These are phyloP conservation scores for Tragelaphus oryx DNA, from an alignment of 2,797 vertebrate species.

Conservation along the genomic window DNA sequence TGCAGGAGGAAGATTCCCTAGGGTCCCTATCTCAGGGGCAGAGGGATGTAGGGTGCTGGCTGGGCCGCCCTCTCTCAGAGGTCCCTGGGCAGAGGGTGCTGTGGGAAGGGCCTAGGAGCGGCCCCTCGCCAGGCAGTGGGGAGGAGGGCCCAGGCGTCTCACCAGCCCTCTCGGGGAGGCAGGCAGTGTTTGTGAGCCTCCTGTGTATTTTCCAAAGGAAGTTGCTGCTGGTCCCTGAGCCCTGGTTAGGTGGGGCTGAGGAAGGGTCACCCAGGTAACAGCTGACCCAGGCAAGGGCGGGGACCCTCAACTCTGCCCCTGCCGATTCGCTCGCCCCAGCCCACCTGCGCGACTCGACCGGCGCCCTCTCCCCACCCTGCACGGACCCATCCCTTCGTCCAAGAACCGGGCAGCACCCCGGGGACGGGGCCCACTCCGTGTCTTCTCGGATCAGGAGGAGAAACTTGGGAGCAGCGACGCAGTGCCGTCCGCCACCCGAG, in stretches of 20 bases:
- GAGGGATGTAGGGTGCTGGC: neutral
- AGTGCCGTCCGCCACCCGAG: neutral
- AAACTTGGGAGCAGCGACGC: slow-evolving; percentile 56
- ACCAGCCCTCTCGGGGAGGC: neutral
- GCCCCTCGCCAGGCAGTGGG: neutral
- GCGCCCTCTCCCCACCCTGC: neutral
- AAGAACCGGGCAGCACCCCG: neutral
- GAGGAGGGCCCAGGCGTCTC: slow-evolving; percentile 4
- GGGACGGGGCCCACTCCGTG: neutral
- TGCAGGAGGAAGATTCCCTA: slow-evolving; percentile 6
- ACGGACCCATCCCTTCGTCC: slow-evolving; percentile 19
- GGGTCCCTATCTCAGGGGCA: neutral
- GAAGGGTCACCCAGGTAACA: slow-evolving; percentile 28
- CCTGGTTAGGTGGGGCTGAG: neutral
- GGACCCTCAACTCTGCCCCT: neutral
- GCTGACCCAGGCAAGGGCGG: slow-evolving; percentile 3
- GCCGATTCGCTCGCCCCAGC: neutral
- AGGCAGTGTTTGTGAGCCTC: slow-evolving; percentile 1
- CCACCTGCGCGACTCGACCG: neutral
- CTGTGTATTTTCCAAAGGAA: slow-evolving; percentile 41
- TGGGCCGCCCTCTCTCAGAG: neutral
- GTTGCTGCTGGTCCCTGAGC: slow-evolving; percentile 9
- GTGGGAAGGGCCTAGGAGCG: neutral
- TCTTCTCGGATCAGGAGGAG: neutral
- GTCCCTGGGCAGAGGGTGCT: neutral